These are phyloP conservation scores for Cistogaster globosa DNA, from an alignment of 2,888 invertebrate species.

Conservation along the genomic window DNA sequence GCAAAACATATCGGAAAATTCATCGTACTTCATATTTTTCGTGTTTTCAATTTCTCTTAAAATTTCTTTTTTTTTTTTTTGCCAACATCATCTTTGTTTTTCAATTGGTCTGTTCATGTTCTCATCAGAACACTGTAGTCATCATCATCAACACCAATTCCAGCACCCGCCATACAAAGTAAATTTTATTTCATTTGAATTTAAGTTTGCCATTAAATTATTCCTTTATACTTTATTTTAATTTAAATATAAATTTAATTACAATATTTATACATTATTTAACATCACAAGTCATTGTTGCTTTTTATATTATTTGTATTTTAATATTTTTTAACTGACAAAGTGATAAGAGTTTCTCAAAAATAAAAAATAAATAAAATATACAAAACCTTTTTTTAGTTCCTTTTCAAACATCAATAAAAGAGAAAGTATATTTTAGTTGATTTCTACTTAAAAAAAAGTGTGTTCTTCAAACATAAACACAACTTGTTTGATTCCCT, in stretches of 20 bases:
- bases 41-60: slow-evolving; percentile 51
- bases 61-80: slow-evolving; percentile 31
- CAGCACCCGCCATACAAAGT: slow-evolving; percentile 18
- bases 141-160: slow-evolving; percentile 26
- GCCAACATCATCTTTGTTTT: slow-evolving; percentile 52
- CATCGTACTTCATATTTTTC: slow-evolving; percentile 58
- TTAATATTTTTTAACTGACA: not conserved
- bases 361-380: too few species aligned
- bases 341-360: too few species aligned
- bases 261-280: too few species aligned
- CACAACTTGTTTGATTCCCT: slow-evolving; percentile 56
- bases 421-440: too few species aligned
- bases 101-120: slow-evolving; percentile 39
- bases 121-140: slow-evolving; percentile 43
- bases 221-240: slow-evolving; percentile 18
- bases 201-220: slow-evolving; percentile 8
- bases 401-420: too few species aligned
- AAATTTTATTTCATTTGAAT: slow-evolving; percentile 14
- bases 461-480: slow-evolving; percentile 48
- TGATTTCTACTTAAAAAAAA: too few species aligned
- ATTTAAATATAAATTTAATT: not conserved
- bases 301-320: not conserved
- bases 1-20: slow-evolving; percentile 49
- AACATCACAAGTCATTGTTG: not conserved
- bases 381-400: too few species aligned